Conservation (phyloP, 2,113 vertebrate genomes). For the Otis tarda region DNA sequence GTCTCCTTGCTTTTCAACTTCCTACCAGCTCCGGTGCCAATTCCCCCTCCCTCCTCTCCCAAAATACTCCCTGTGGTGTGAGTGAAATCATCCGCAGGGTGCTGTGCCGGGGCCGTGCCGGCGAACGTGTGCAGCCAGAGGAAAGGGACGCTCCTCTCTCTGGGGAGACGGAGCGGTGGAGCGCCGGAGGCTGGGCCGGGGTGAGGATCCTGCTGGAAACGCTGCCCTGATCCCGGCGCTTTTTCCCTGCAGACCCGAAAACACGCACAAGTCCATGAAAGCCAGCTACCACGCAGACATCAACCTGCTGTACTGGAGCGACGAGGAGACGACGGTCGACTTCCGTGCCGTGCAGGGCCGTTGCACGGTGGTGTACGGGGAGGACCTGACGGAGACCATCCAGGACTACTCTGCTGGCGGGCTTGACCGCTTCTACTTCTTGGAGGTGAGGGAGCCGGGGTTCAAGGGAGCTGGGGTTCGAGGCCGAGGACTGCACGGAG, state of each 20-base stretch:
- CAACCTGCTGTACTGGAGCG: constrained; percentile 95
- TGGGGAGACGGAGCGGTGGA: rapidly evolving
- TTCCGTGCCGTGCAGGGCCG: constrained; percentile 86
- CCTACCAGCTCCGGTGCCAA: too few relatives aligned
- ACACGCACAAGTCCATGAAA: constrained; percentile 90
- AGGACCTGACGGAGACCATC: constrained; percentile 85
- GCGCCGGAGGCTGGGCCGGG: rapidly evolving
- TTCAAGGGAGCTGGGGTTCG: too few relatives aligned
- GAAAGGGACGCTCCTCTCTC: not conserved
- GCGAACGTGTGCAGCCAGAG: rapidly evolving
- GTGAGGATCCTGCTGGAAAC: not conserved
- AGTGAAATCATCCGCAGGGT: not conserved
- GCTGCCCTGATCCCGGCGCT: not conserved
- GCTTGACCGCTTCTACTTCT: constrained; percentile 91
- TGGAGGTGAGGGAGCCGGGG: constrained; percentile 78
- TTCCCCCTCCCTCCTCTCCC: not conserved
- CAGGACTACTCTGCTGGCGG: constrained; percentile 85
- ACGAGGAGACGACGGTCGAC: constrained; percentile 86
- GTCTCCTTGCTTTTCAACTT: too few relatives aligned
- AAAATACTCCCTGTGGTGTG: not conserved
- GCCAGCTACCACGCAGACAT: constrained; percentile 92
- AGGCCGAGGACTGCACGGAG: too few relatives aligned
- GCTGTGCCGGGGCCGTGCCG: not conserved
- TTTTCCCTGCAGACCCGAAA: constrained; percentile 83
- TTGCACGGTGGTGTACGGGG: constrained; percentile 88